Conservation (phyloP, 1,140 invertebrate genomes). For the Nymphalis io region DNA sequence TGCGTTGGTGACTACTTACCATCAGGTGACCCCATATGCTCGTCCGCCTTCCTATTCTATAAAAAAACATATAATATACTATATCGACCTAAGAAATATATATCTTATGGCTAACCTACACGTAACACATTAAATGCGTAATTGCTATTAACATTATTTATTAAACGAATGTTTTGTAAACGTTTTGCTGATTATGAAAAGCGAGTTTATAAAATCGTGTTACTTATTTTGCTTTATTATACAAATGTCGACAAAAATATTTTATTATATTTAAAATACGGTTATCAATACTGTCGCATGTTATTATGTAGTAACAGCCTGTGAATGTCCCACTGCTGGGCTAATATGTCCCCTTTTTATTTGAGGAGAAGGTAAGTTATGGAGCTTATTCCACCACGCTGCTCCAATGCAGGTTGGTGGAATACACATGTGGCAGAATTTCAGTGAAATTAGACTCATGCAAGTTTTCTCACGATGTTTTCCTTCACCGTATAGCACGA, state of each 20-base stretch:
- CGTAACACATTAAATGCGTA: neutral
- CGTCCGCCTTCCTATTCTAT: too few relatives aligned
- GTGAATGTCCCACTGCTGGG: too few relatives aligned
- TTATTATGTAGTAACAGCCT: neutral
- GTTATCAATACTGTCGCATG: neutral
- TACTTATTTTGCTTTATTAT: neutral
- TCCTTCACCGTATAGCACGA: too few relatives aligned
- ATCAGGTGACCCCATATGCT: too few relatives aligned
- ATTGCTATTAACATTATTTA: constrained; percentile 8
- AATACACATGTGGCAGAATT: too few relatives aligned
- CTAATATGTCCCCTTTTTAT: neutral
- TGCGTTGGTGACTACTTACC: too few relatives aligned
- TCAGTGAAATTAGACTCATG: too few relatives aligned
- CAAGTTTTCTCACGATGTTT: too few relatives aligned
- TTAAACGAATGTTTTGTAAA: neutral
- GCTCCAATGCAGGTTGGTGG: too few relatives aligned
- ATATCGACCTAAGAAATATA: neutral
- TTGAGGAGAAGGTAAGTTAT: too few relatives aligned
- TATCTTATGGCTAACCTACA: neutral
- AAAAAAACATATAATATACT: too few relatives aligned
- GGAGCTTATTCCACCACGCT: too few relatives aligned
- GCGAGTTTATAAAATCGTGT: neutral
- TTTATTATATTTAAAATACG: neutral
- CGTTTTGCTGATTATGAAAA: neutral
- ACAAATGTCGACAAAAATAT: neutral